phyloP scores from a whole-genome alignment of 2,797 vertebrate species.

The Pseudochirops cupreus region DNA sequence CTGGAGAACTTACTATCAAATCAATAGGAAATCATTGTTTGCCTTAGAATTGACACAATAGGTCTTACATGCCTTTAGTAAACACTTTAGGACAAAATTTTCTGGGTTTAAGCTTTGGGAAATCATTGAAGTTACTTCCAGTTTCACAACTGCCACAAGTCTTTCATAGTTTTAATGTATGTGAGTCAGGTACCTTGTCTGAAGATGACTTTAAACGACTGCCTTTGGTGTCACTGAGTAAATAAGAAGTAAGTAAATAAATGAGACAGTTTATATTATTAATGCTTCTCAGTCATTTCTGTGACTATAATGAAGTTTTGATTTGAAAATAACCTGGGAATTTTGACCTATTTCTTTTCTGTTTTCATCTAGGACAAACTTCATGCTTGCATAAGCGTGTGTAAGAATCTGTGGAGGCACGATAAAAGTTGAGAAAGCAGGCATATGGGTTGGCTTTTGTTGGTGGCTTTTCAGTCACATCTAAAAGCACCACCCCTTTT shows the following conservation, averaged over 20 bases:
- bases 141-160: background rate
- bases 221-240: background rate
- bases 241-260: background rate
- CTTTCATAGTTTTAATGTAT: background rate
- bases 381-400: rapidly evolving
- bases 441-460: background rate
- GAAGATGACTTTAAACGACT: background rate
- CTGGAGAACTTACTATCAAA: background rate
- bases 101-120: background rate
- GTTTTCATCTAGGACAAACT: background rate
- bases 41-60: background rate
- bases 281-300: background rate
- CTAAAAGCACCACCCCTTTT: background rate
- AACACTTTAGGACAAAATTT: background rate
- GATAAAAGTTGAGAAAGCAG: background rate
- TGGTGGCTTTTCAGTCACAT: background rate
- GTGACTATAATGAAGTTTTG: background rate
- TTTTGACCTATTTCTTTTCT: background rate
- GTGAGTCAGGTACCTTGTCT: background rate
- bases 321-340: background rate
- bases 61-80: background rate
- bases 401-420: background rate
- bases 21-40: background rate
- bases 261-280: background rate
- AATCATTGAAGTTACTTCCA: background rate